These are phyloP conservation scores for Clostera curtula DNA, from an alignment of 2,888 invertebrate genomes.

Conservation along the genomic window DNA sequence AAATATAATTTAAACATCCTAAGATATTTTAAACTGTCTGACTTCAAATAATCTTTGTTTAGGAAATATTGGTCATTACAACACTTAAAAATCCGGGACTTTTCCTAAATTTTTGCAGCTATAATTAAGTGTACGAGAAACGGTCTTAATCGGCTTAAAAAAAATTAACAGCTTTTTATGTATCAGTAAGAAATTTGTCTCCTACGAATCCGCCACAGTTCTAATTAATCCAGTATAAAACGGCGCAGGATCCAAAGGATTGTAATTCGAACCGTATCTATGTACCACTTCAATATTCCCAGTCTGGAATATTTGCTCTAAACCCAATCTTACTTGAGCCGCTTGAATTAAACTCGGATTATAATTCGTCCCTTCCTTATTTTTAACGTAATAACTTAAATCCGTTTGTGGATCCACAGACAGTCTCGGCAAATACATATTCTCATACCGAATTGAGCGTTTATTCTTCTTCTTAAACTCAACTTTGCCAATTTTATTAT, in stretches of 20 bases:
- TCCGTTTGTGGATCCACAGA: conserved; percentile 37
- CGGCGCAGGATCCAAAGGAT: conserved; percentile 31
- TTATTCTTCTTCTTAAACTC: conserved; percentile 12
- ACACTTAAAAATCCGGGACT: no score
- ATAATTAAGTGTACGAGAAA: neutral
- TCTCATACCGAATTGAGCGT: conserved; percentile 26
- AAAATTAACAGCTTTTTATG: no score
- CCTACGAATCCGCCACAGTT: conserved; percentile 22
- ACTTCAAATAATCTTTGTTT: no score
- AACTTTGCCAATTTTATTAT: conserved; percentile 14
- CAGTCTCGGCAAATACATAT: conserved; percentile 25
- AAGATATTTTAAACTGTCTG: no score
- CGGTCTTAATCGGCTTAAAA: no score
- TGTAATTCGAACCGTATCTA: conserved; percentile 45
- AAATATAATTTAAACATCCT: no score
- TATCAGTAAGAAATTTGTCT: neutral
- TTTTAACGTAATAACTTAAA: conserved; percentile 47
- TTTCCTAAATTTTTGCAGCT: no score
- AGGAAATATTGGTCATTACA: no score
- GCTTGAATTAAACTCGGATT: conserved; percentile 31
- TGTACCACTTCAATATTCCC: conserved; percentile 40
- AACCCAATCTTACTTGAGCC: conserved; percentile 26
- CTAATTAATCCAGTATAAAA: conserved; percentile 19
- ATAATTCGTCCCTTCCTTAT: conserved; percentile 31
- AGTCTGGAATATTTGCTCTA: conserved; percentile 35